Evolutionary conservation across 2,888 invertebrate species (phyloP).

Genomic region (Athalia cordata): DNA sequence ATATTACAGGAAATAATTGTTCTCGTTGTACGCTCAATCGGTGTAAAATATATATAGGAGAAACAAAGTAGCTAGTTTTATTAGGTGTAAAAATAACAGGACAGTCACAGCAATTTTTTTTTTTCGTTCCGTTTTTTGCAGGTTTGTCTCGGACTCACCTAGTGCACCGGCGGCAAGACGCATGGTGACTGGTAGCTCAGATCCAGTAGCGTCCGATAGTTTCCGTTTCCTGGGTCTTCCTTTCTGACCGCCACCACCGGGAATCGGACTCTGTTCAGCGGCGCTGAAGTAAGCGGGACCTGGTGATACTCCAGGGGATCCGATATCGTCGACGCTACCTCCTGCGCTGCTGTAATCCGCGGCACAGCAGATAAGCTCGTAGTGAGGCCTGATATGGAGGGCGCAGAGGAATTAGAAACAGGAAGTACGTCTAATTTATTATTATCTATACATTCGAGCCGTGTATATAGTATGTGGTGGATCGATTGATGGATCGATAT

Average conservation of each 20-base stretch:
- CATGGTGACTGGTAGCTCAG: constrained; percentile 81
- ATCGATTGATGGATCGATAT: not conserved
- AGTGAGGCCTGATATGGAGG: constrained; percentile 77
- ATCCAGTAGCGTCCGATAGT: constrained; percentile 75
- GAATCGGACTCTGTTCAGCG: constrained; percentile 73
- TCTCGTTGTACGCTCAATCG: not conserved
- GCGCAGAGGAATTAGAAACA: constrained; percentile 6
- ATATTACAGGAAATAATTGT: not conserved
- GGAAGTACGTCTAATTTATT: not conserved
- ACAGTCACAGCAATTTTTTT: too few species aligned
- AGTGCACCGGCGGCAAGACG: constrained; percentile 82
- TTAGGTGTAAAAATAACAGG: too few species aligned
- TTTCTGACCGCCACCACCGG: constrained; percentile 78
- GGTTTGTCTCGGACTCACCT: constrained; percentile 75
- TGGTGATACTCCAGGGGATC: constrained; percentile 78
- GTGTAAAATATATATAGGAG: not conserved
- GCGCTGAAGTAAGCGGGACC: constrained; percentile 78
- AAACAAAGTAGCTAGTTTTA: not conserved
- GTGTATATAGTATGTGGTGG: not conserved
- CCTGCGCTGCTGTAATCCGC: constrained; percentile 78
- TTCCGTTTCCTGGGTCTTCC: constrained; percentile 89
- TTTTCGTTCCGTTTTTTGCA: not conserved
- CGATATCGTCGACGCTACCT: constrained; percentile 79
- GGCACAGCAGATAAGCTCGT: constrained; percentile 77
- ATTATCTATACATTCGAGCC: too few species aligned